Evolutionary conservation across 2,888 invertebrate species (phyloP), one percentile per base, ranked within the genome.

Genomic region (Drosophila niveifrons): DNA sequence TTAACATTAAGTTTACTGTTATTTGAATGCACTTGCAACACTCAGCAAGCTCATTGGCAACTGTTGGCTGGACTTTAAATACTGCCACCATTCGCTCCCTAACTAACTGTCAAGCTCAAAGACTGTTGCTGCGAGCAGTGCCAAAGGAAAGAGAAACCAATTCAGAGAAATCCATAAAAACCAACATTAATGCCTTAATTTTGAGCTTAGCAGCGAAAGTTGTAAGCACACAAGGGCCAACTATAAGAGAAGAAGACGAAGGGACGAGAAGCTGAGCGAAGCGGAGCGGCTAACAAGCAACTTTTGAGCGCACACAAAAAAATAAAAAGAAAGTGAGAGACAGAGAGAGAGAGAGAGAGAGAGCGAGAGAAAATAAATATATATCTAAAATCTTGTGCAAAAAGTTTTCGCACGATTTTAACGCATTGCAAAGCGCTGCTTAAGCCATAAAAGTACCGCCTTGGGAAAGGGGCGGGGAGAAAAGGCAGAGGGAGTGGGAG

Each of bases 141-240:
- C 44, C 44, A 69, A 67, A 23, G 50, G 75, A 81, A 68, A 72
- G 66, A 62, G 80, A 77, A 84, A 85, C 82, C 72, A 70, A 71
- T 78, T 64, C 48, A 51, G 47, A 55, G 62, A 66, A 67, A 84
- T 75, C 79, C 79, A 89, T 84, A 81, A 89, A 88, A 89, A 89
- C 82, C 75, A 87, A 78, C 82, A 84, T 79, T 85, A 89, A 89
- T 87, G 82, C 82, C 77, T 89, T 85, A 77, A 84, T 85, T 81
- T 87, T 65, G 55, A 70, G 80, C 80, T 75, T 55, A 78, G 66
- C 69, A 74, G 78, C 58, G 83, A 83, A 83, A 83, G 78, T 86
- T 75, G 51, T 43, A 43, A 70, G 63, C 64, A 50, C 13, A 46
- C 67, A 62, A 80, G 64, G 69, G 64, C 69, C 69, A 61, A 50